phyloP scores from a whole-genome alignment of 2,113 vertebrate species.

The Osmerus eperlanus region DNA sequence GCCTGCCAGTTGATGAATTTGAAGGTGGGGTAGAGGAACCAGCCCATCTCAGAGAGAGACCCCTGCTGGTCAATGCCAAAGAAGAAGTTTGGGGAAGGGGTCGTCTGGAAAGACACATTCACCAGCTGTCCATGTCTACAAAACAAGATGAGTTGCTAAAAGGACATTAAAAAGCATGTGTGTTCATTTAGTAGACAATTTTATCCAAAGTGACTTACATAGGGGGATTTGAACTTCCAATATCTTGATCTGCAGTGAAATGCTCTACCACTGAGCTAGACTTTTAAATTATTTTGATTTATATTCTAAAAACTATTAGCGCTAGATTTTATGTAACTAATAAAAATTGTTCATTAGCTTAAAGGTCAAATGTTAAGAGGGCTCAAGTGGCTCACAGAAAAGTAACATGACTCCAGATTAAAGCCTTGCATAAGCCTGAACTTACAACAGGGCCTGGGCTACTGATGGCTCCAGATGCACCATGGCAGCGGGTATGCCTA shows the following conservation, averaged over 20 bases:
- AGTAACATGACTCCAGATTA: neutral
- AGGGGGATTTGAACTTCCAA: too few species aligned
- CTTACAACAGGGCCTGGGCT: conserved; percentile 58
- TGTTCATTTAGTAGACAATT: neutral
- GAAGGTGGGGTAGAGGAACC: conserved; percentile 74
- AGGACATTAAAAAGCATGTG: neutral
- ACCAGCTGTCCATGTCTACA: conserved; percentile 59
- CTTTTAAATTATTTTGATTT: too few species aligned
- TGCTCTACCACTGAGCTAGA: too few species aligned
- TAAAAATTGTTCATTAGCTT: too few species aligned
- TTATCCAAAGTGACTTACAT: too few species aligned
- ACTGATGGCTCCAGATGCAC: conserved; percentile 64
- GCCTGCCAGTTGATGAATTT: conserved; percentile 77
- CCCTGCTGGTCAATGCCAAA: conserved; percentile 71
- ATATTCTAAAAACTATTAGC: too few species aligned
- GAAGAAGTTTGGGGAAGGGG: conserved; percentile 71
- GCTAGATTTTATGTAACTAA: too few species aligned
- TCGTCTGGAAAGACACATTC: conserved; percentile 70
- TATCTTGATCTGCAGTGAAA: too few species aligned
- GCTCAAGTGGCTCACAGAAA: neutral
- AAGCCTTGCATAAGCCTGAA: neutral
- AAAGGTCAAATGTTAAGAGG: too few species aligned
- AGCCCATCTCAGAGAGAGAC: conserved; percentile 70
- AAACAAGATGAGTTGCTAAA: neutral
- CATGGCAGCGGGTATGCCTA: conserved; percentile 74